phyloP scores from a whole-genome alignment of 2,113 vertebrate genomes.

The Ivindomyrus marchei region DNA sequence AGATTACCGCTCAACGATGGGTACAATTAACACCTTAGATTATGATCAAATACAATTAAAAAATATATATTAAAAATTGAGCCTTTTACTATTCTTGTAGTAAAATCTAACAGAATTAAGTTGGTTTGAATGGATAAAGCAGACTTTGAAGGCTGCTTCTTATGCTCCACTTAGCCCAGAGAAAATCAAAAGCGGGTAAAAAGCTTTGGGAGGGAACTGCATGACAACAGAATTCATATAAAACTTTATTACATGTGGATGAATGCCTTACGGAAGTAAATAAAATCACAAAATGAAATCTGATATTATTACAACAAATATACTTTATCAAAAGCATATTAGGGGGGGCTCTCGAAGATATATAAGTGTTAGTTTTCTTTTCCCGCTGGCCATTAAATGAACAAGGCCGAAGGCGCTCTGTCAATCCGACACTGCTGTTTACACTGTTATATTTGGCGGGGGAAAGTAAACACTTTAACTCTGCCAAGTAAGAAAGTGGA shows the following conservation, averaged over 20 bases:
- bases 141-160: neutral
- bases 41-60: neutral
- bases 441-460: conserved; percentile 61
- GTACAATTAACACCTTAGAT: neutral
- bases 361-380: conserved; percentile 33
- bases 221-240: conserved; percentile 30
- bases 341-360: conserved; percentile 21
- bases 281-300: conserved; percentile 19
- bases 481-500: conserved; percentile 48
- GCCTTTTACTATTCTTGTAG: neutral
- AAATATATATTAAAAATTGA: neutral
- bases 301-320: conserved; percentile 22
- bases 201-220: neutral
- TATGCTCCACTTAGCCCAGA: neutral
- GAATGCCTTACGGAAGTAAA: conserved; percentile 1
- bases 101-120: neutral
- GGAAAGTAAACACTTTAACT: conserved; percentile 64
- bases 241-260: conserved; percentile 35
- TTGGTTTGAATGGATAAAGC: neutral
- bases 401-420: conserved; percentile 44
- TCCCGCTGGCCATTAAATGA: conserved; percentile 39
- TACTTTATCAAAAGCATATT: conserved; percentile 36
- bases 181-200: neutral
- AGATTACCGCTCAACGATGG: neutral
- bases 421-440: conserved; percentile 56